Conservation (phyloP, 2,113 vertebrate species). For the Glareola pratincola region DNA sequence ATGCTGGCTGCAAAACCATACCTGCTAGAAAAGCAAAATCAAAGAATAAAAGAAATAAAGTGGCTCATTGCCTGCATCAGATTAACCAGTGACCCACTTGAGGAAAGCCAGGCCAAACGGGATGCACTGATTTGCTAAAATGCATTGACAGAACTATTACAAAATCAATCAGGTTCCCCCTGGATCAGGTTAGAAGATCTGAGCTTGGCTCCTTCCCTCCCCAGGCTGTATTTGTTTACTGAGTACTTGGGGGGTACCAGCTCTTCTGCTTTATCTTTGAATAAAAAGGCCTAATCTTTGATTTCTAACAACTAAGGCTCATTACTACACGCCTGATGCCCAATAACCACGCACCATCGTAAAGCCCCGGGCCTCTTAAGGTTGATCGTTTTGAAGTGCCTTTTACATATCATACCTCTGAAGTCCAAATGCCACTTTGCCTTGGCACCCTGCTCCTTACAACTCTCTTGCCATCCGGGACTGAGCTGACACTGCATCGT, state of each 20-base stretch:
- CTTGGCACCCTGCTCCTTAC: neutral
- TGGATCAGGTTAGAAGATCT: neutral
- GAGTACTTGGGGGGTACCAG: neutral
- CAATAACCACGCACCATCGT: neutral
- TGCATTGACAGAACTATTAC: neutral
- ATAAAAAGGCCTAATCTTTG: neutral
- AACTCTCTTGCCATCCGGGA: neutral
- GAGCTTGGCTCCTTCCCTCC: neutral
- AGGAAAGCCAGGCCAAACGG: neutral
- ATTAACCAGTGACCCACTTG: constrained; percentile 13
- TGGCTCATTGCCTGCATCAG: neutral
- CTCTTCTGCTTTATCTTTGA: neutral
- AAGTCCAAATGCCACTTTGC: neutral
- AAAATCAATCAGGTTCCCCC: neutral
- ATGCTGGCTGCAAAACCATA: neutral
- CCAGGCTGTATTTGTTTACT: neutral
- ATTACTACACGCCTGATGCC: accelerated
- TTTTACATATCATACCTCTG: neutral
- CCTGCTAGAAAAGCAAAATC: constrained; percentile 14
- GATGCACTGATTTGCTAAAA: neutral
- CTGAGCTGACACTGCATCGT: accelerated
- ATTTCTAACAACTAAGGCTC: neutral
- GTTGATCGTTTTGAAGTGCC: neutral
- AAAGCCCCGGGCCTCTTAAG: neutral
- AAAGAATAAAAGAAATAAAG: neutral